phyloP scores from a whole-genome alignment of 2,113 vertebrate species.

The Elachura formosa region DNA sequence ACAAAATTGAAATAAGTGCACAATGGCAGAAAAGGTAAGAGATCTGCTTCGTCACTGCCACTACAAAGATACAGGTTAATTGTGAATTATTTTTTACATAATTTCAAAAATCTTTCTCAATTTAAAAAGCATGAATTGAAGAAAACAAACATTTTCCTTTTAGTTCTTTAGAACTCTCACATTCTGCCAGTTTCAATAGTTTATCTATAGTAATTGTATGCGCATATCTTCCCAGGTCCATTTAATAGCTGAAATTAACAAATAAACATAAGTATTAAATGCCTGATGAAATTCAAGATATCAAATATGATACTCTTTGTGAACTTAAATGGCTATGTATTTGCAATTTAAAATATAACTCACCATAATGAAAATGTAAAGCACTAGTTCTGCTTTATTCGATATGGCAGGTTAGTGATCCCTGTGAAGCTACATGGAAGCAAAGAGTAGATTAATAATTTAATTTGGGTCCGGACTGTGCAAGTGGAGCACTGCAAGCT shows the following conservation, averaged over 20 bases:
- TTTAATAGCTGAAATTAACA: slow-evolving; percentile 43
- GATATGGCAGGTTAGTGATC: slow-evolving; percentile 95
- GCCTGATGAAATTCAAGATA: slow-evolving; percentile 49
- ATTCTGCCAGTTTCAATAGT: not conserved
- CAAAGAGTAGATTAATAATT: slow-evolving; percentile 98
- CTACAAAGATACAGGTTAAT: not conserved
- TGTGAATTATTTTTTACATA: not conserved
- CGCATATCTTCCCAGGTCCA: not conserved
- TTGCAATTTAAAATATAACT: slow-evolving; percentile 98
- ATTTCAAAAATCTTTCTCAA: not conserved
- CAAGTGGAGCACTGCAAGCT: slow-evolving; percentile 68
- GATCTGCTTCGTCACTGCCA: not conserved
- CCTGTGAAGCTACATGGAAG: slow-evolving; percentile 89
- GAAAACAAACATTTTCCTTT: not conserved
- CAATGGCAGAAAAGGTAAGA: not conserved
- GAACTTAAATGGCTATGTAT: slow-evolving; percentile 75
- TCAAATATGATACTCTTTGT: slow-evolving; percentile 12
- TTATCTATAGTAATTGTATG: not conserved
- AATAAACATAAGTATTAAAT: slow-evolving; percentile 56
- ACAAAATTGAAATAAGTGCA: not conserved
- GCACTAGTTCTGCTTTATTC: slow-evolving; percentile 95
- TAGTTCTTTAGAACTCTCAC: not conserved
- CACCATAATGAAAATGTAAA: slow-evolving; percentile 99
- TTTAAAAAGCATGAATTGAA: not conserved
- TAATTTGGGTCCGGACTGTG: slow-evolving; percentile 89